Evolutionary conservation across 2,113 vertebrate genomes (phyloP).

Genomic region (Anguilla japonica): DNA sequence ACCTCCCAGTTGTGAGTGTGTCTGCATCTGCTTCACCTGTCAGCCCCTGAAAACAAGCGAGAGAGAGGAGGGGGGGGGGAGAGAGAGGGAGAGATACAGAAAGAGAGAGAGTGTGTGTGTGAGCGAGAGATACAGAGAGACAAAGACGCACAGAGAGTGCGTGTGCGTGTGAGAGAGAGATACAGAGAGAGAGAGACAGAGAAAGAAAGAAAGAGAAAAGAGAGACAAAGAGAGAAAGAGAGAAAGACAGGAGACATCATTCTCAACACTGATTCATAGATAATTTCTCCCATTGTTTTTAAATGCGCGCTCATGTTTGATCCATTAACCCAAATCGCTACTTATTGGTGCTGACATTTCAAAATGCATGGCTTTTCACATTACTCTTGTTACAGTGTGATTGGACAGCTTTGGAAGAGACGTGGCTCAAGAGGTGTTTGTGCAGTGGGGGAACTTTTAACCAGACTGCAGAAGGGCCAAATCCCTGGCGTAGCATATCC

Average conservation of each 20-base stretch:
- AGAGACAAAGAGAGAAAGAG: slow-evolving; percentile 25
- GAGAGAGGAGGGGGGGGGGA: not conserved
- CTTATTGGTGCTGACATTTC: not conserved
- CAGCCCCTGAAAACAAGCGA: slow-evolving; percentile 3
- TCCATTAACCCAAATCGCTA: slow-evolving; percentile 8
- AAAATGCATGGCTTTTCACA: not conserved
- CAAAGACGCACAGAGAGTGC: no score
- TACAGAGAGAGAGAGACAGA: slow-evolving; percentile 14
- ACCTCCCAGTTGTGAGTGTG: slow-evolving; percentile 66
- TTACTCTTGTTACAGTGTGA: not conserved
- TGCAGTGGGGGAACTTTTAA: not conserved
- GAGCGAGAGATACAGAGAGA: slow-evolving; percentile 1
- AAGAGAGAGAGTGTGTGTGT: not conserved
- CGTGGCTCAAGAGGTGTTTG: not conserved
- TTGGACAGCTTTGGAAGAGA: not conserved
- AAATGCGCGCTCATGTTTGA: slow-evolving; percentile 13
- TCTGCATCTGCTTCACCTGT: slow-evolving; percentile 40
- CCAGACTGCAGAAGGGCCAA: no score
- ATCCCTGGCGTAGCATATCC: not conserved
- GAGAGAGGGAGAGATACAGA: no score
- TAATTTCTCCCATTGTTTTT: slow-evolving; percentile 12
- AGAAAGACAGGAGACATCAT: not conserved
- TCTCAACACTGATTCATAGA: not conserved
- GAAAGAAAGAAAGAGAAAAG: slow-evolving; percentile 48
- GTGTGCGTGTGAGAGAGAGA: no score